These are phyloP conservation scores for Bettongia penicillata DNA, from an alignment of 2,113 vertebrate species.

Conservation along the genomic window DNA sequence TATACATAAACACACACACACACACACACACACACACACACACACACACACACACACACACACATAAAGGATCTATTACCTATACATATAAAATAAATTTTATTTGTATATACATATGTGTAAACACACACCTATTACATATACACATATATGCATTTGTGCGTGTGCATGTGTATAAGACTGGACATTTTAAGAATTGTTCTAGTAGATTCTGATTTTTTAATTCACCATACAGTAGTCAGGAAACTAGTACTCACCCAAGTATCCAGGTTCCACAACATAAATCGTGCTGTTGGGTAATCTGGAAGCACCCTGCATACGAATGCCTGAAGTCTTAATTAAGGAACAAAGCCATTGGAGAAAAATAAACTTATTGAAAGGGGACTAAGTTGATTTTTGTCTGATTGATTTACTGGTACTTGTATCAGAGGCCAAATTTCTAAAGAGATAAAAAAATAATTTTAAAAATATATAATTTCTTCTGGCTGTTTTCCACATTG, in stretches of 20 bases:
- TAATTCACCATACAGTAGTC: background rate
- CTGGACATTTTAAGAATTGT: background rate
- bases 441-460: background rate
- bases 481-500: background rate
- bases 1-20: background rate
- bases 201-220: background rate
- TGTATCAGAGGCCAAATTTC: background rate
- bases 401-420: rapidly evolving
- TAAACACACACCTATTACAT: background rate
- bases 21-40: rapidly evolving
- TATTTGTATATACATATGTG: background rate
- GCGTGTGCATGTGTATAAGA: background rate
- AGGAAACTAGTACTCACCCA: slow-evolving; percentile 84
- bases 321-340: slow-evolving; percentile 85
- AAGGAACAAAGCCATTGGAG: slow-evolving; percentile 78
- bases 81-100: background rate
- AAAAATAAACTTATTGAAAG: background rate
- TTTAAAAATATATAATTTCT: background rate
- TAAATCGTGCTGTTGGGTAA: slow-evolving; percentile 95
- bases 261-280: slow-evolving; percentile 93
- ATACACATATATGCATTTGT: background rate
- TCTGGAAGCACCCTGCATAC: slow-evolving; percentile 93
- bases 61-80: background rate
- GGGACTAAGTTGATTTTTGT: background rate
- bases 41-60: too few species aligned